Evolutionary conservation across 2,113 vertebrate genomes (phyloP), one percentile per base, ranked within the genome.

Genomic region (Melospiza melodia): DNA sequence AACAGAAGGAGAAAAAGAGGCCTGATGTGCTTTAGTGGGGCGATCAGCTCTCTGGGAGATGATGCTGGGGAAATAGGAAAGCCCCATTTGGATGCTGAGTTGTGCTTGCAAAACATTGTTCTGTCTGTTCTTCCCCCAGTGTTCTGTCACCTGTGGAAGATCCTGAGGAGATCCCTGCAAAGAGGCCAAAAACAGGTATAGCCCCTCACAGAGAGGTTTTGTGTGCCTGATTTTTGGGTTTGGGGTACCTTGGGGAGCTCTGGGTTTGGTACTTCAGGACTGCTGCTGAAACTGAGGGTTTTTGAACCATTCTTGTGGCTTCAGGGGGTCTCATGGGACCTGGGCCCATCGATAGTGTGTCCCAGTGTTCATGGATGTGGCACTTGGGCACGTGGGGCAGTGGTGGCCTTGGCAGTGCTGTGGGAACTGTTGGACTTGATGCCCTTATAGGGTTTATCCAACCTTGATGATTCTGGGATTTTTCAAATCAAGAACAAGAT

Each of bases 181-280:
- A 98, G 93, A 97, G 92, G 85, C 67, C 1, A 20, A 98, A 66
- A 94, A 17, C 93, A 98, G 98, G 98, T 98, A 98, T 46, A 82
- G 59, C 44, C 28, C 63, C 21, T 93, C 61, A 15, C 37, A 30
- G 25, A 39, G 22, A 6, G 25, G 4, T 16, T 59, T 28, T 0
- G 16, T 7, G 1, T 9, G 1, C 12, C 8, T 65, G 5, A 1
- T 69, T 91, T 77, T 16, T 15, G 43, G 33, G 4, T 35, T 43
- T 76, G 21, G 2, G 28, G 15, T 37, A 2, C 43, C 5, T n/a
- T 17, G 22, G 51, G 27, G 15, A 41, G 11, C 35, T 55, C 44
- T 39, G 77, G 39, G 0, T 55, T 78, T 35, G 30, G 23, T 28
- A 6, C 20, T 67, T 41, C 3, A 4, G 30, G 4, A 39, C 37